Evolutionary conservation across 2,888 invertebrate genomes (phyloP).

Genomic region (Criorhina ranunculi): DNA sequence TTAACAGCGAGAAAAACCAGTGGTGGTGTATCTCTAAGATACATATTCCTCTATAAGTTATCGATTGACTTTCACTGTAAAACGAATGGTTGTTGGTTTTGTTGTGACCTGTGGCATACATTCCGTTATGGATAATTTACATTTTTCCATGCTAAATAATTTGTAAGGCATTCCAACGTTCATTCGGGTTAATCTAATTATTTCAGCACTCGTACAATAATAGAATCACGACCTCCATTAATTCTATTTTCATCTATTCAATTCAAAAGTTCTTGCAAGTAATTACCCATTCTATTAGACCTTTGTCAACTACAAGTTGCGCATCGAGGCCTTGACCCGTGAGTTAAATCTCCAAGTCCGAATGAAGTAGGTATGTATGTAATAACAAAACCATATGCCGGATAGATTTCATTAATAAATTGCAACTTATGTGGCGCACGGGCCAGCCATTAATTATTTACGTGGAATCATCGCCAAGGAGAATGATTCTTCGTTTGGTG

Average conservation of each 20-base stretch:
- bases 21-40: slow-evolving; percentile 1
- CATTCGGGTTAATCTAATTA: not conserved
- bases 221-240: not conserved
- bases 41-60: slow-evolving; percentile 23
- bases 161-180: not conserved
- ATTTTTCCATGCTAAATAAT: not conserved
- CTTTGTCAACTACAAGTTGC: slow-evolving; percentile 31
- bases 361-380: no score
- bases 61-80: slow-evolving; percentile 58
- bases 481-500: slow-evolving; percentile 1
- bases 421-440: slow-evolving; percentile 12
- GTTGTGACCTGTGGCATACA: slow-evolving; percentile 37
- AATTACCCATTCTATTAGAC: slow-evolving; percentile 19
- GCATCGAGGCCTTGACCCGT: slow-evolving; percentile 29
- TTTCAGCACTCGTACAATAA: not conserved
- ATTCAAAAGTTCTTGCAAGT: slow-evolving; percentile 8
- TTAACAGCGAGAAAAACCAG: slow-evolving; percentile 20
- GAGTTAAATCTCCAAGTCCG: not conserved
- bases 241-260: not conserved
- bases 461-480: slow-evolving; percentile 10
- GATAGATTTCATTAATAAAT: slow-evolving; percentile 12
- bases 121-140: slow-evolving; percentile 9
- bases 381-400: slow-evolving; percentile 2
- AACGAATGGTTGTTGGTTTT: slow-evolving; percentile 20
- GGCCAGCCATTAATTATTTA: slow-evolving; percentile 4